Base-by-base conservation (phyloP, 2,797 vertebrate species). In the Catharus ustulatus region DNA sequence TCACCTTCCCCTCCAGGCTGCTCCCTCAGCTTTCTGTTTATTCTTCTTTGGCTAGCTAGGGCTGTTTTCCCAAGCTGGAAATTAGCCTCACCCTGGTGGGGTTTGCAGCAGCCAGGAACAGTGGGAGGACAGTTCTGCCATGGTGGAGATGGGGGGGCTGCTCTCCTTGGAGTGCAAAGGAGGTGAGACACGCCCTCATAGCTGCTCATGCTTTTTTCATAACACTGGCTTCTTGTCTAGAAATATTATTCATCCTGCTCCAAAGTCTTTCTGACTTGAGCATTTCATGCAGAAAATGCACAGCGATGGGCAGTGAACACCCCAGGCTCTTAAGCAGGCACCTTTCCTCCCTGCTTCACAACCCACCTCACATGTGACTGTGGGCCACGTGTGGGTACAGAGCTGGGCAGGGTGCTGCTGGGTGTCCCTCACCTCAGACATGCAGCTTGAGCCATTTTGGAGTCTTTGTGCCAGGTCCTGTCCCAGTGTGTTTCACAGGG, bases 381-480 rank as follows among this genome's bases (percentile, higher is more conserved):
- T 84, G 34, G 38, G 38, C 45, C 24, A 57, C n/a, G 9, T 36
- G 43, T 0, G 18, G 34, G 9, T 16, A 30, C 40, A 34, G 26
- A 49, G 30, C 22, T 20, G 52, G 43, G 22, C 34, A 43, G 38
- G 54, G 40, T 48, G 40, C 11, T 72, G 72, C n/a, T 2, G 5
- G 24, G 9, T n/a, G 20, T 42, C 21, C 30, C 26, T 83, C 1
- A 0, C 49, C 52, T 72, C 0, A 0, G 21, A 63, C 14, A 19
- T 4, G 27, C 67, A 79, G 66, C 0, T 0, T 3, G 30, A 52
- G 27, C 9, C 20, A 8, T 23, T 49, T 34, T 0, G 0, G 48
- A 23, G n/a, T 40, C 63, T 43, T 29, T 1, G 8, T 1, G 1
- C 46, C 38, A 54, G 29, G 15, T 74, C 15, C 51, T 9, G 12